These are phyloP conservation scores for Symphodus melops DNA, from an alignment of 2,113 vertebrate species.

Conservation along the genomic window DNA sequence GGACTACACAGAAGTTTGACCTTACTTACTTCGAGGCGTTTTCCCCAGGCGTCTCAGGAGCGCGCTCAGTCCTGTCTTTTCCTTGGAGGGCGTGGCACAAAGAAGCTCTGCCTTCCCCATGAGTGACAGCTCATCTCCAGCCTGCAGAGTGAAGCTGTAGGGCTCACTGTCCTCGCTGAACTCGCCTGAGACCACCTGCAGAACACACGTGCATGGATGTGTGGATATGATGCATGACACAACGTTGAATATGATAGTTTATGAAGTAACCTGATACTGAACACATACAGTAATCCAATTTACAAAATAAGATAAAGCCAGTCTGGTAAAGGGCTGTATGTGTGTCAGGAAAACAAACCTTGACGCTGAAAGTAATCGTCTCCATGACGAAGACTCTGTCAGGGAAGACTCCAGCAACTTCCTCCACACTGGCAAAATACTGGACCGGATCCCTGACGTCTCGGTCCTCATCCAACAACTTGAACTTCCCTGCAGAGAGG, in stretches of 20 bases:
- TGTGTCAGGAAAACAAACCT: slow-evolving; percentile 80
- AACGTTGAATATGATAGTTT: not conserved
- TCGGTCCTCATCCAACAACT: slow-evolving; percentile 96
- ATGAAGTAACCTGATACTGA: not conserved
- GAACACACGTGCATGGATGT: slow-evolving; percentile 6
- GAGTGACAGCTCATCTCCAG: slow-evolving; percentile 96
- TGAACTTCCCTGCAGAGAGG: slow-evolving; percentile 91
- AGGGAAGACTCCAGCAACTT: slow-evolving; percentile 95
- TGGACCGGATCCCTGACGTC: slow-evolving; percentile 95
- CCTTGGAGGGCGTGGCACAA: slow-evolving; percentile 91
- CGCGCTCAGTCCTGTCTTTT: slow-evolving; percentile 93
- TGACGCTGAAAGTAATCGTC: slow-evolving; percentile 96
- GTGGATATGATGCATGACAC: not conserved
- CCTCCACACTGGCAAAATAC: slow-evolving; percentile 97
- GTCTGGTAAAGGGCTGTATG: not conserved
- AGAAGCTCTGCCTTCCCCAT: slow-evolving; percentile 99
- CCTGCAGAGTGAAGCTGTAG: slow-evolving; percentile 98
- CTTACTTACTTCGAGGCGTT: slow-evolving; percentile 80
- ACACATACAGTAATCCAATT: not conserved
- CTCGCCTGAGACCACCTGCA: slow-evolving; percentile 96
- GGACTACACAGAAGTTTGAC: slow-evolving; percentile 10
- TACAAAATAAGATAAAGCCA: not conserved
- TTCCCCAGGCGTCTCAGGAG: slow-evolving; percentile 92
- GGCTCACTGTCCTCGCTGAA: slow-evolving; percentile 99
- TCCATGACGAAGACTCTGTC: slow-evolving; percentile 99